Evolutionary conservation across 2,113 vertebrate species (phyloP).

Genomic region (Serinus canaria): DNA sequence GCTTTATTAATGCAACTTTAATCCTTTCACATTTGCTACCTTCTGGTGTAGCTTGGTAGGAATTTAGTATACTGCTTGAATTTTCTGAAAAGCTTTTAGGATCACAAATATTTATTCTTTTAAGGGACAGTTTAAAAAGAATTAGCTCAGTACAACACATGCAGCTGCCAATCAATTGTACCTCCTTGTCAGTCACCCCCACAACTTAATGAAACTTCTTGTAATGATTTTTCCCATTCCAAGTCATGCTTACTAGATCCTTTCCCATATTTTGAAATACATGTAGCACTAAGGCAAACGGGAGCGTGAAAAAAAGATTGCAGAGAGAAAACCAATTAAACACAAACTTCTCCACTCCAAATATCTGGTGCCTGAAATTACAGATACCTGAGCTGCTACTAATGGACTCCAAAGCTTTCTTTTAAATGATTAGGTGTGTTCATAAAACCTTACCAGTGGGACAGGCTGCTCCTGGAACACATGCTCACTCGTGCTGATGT

Average conservation of each 20-base stretch:
- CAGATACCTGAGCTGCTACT: background rate
- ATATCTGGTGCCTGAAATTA: background rate
- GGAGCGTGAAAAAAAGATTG: background rate
- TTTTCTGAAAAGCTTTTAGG: background rate
- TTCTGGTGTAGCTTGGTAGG: background rate
- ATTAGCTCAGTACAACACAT: background rate
- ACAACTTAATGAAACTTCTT: background rate
- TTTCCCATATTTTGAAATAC: background rate
- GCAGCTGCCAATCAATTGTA: constrained; percentile 66
- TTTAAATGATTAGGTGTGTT: background rate
- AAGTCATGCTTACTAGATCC: background rate
- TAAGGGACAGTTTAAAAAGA: background rate
- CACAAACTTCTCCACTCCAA: background rate
- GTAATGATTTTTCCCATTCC: background rate
- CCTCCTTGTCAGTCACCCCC: background rate
- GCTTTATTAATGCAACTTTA: constrained; percentile 9
- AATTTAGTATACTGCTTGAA: background rate
- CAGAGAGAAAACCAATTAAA: background rate
- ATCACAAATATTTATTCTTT: background rate
- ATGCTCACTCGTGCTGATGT: fast-evolving
- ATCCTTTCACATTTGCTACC: background rate
- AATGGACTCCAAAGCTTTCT: background rate
- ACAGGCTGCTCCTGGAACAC: background rate
- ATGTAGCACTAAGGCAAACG: background rate
- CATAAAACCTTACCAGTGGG: background rate